Evolutionary conservation across 30 jellyfish, hydroid and myxozoan genomes (phyloP).

Genomic region (Cassiopea xamachana): DNA sequence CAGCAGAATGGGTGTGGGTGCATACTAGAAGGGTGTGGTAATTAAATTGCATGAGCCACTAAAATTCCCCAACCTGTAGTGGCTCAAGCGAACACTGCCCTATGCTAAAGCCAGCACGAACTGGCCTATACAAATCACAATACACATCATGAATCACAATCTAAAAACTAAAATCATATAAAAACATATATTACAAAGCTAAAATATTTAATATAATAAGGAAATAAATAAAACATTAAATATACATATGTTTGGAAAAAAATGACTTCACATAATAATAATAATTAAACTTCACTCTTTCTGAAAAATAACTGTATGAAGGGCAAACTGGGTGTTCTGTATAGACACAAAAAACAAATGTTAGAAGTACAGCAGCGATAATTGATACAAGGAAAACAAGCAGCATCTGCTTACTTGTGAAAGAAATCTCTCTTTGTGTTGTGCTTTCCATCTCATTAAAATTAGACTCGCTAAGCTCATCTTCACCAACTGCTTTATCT

Average conservation of each 20-base stretch:
- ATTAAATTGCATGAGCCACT: no score
- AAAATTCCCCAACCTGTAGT: no score
- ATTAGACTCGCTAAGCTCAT: background rate
- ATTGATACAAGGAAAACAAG: constrained; percentile 43
- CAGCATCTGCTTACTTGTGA: constrained; percentile 36
- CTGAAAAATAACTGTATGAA: constrained; percentile 43
- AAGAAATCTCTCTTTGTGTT: background rate
- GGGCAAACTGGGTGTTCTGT: constrained; percentile 66
- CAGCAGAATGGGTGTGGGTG: no score
- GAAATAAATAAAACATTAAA: background rate
- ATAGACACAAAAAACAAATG: constrained; percentile 62
- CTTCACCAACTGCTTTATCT: background rate
- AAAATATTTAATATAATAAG: background rate
- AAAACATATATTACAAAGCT: background rate
- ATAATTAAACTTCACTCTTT: constrained; percentile 57
- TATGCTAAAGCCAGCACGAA: no score
- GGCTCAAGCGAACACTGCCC: no score
- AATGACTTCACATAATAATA: constrained; percentile 69
- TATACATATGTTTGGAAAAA: constrained; percentile 18
- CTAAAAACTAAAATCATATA: background rate
- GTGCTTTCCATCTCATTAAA: background rate
- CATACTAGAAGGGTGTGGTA: no score
- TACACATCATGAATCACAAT: no score
- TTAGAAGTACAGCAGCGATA: constrained; percentile 51
- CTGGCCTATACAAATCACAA: no score